Evolutionary conservation across 64 coral and sea anemone genomes (phyloP), one percentile per base, ranked within the genome.

Genomic region (Montipora cactus): DNA sequence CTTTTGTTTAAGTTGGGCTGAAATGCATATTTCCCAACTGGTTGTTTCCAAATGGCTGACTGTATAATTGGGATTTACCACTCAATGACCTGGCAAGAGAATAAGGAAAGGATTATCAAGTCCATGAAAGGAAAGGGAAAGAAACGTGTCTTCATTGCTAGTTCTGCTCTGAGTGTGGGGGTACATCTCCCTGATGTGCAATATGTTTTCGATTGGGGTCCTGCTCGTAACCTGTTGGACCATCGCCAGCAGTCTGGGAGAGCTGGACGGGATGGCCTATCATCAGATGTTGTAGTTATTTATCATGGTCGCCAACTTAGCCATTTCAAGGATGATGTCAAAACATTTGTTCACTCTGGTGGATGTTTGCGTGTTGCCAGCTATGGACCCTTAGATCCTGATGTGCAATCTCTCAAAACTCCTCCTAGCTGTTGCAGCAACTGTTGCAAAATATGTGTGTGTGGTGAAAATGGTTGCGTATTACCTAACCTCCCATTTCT

Each of bases 1-100:
- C 21, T 81, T 14, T 55, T 81, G 79, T 49, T 81, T 47, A 81
- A 58, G 48, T 52, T 81, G 57, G 67, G 80, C 52, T 2, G 52
- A 55, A 55, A 55, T 55, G 52, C 52, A 55, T 55, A 55, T 55
- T 55, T 55, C 52, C 52, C 52, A 55, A 55, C 52, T 55, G 52
- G 9, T 55, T 55, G 5, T 55, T 55, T 55, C 52, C 52, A 55
- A 55, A 55, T 55, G 52, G 52, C 76, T 8, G 50, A 92, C 76
- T 92, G 90, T 19, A 2, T 83, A 5, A 44, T 92, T 25, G 57
- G 73, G 4, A 93, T 93, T 59, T 93, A 78, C 73, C 91, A 93
- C 49, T 80, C 91, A 49, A 8, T 50, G 2, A 76, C 91, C 51
- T 85, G 69, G 57, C 13, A 44, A 1, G 49, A 93, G 4, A 23